A percentile compares a stretch with the other conserved stretches of the same genome.
Conservation (phyloP, 2,888 invertebrate genomes). For the Desoria tigrina region DNA sequence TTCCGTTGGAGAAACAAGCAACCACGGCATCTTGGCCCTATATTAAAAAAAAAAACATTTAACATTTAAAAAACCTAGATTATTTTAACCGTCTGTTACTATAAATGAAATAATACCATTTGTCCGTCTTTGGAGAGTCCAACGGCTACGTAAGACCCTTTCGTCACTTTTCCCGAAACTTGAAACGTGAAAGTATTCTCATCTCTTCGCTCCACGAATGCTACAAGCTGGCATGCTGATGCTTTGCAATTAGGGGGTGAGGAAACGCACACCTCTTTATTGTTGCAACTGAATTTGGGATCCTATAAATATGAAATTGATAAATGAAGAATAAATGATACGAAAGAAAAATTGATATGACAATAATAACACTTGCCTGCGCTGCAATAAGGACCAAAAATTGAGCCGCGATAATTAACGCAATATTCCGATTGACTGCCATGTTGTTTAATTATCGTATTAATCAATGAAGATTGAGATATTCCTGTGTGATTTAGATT, state of each 20-base stretch:
- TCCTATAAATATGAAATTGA: too few relatives aligned
- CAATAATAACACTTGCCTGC: too few relatives aligned
- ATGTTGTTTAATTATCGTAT: too few relatives aligned
- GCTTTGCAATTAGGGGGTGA: neutral
- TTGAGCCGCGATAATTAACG: too few relatives aligned
- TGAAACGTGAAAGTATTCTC: neutral
- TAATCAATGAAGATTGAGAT: too few relatives aligned
- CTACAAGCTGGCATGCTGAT: neutral
- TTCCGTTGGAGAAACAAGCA: neutral
- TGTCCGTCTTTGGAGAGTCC: slow-evolving; percentile 6
- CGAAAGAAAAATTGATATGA: too few relatives aligned
- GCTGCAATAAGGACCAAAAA: too few relatives aligned
- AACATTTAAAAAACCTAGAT: neutral
- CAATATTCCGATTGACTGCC: too few relatives aligned
- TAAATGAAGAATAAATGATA: too few relatives aligned
- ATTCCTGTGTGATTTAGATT: too few relatives aligned
- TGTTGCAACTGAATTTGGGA: too few relatives aligned
- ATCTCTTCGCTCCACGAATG: neutral
- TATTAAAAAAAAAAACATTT: neutral
- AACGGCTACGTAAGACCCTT: slow-evolving; percentile 8
- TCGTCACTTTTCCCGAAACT: neutral
- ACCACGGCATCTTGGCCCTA: slow-evolving; percentile 13
- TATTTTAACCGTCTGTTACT: slow-evolving; percentile 3
- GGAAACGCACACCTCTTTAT: neutral
- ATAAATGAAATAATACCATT: too few relatives aligned